These are phyloP conservation scores for Barnardius zonarius DNA, from an alignment of 2,113 vertebrate species.

Conservation along the genomic window DNA sequence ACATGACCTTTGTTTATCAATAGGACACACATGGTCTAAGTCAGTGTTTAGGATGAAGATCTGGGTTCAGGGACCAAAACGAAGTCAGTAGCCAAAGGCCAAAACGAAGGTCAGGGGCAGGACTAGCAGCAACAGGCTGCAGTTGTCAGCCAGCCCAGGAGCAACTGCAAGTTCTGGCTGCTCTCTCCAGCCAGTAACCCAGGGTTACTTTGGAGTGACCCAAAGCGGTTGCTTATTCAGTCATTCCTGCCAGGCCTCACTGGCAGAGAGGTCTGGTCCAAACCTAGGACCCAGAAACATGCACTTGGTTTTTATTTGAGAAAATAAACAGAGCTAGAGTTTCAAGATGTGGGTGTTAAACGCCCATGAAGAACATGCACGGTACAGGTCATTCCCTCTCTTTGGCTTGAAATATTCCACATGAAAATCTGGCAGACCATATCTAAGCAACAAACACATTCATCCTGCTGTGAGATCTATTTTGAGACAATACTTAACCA, in stretches of 20 bases:
- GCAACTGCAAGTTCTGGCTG: slow-evolving; percentile 27
- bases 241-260: slow-evolving; percentile 48
- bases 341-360: slow-evolving; percentile 60
- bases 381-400: slow-evolving; percentile 39
- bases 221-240: slow-evolving; percentile 31
- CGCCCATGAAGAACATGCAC: neutral
- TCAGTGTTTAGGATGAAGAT: neutral
- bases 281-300: slow-evolving; percentile 51
- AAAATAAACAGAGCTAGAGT: slow-evolving; percentile 52
- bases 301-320: slow-evolving; percentile 34
- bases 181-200: neutral
- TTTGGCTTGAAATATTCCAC: slow-evolving; percentile 34
- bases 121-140: slow-evolving; percentile 1
- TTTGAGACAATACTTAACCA: slow-evolving; percentile 49
- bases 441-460: slow-evolving; percentile 47
- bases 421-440: slow-evolving; percentile 47
- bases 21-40: neutral
- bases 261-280: slow-evolving; percentile 59
- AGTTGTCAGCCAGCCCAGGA: slow-evolving; percentile 35
- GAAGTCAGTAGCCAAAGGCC: slow-evolving; percentile 19
- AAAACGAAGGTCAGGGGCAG: slow-evolving; percentile 21
- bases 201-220: slow-evolving; percentile 7
- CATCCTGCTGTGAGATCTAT: slow-evolving; percentile 49
- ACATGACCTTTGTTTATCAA: neutral
- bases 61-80: slow-evolving; percentile 13